Base-by-base conservation (phyloP, 2,797 vertebrate genomes). In the Anniella stebbinsi region DNA sequence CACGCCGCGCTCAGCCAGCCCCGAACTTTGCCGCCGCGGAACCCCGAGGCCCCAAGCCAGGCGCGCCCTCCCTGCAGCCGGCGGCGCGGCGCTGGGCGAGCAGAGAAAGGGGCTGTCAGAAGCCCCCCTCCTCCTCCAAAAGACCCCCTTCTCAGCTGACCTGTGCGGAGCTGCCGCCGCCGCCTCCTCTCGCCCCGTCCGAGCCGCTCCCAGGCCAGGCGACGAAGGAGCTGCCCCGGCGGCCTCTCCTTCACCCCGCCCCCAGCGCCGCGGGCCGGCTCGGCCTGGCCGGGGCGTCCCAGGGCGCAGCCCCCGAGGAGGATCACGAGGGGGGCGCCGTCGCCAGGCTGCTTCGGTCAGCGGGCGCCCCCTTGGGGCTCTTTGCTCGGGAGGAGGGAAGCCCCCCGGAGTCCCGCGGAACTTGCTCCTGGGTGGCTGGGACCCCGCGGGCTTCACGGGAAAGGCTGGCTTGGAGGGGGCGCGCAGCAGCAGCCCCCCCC, bases 241-340 rank as follows among this genome's bases (percentile, higher is more conserved):
- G 73, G 89, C 84, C 88, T 45, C 87, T 36, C 17, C 70, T 9
- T 38, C 87, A 45, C 51, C 87, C 82, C 80, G 80, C 80, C 80
- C 57, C 38, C 60, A 15, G 72, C 5, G 72, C 48, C 17, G 63
- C 57, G 21, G 25, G 25, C 45, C 45, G 69, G 33, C 69, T 12
- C 8, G 33, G 67, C 2, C 45, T 21, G 67, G 66, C 82, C 28
- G 67, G 63, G 81, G 45, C 69, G 48, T 73, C 84, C n/a, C 72
- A 33, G 54, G 36, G 36, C 23, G 45, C 45, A 17, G 84, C 48
- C 83, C 45, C 23, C n/a, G 45, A 13, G 48, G 30, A 13, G 15
- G 30, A 21, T 17, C 17, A n/a, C n/a, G n/a, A n/a, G 60, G 60
- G 7, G 60, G 11, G 21, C 3, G 21, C 60, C 5, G 4, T 4